Conservation (phyloP, 2,797 vertebrate species). For the Coluber constrictor region DNA sequence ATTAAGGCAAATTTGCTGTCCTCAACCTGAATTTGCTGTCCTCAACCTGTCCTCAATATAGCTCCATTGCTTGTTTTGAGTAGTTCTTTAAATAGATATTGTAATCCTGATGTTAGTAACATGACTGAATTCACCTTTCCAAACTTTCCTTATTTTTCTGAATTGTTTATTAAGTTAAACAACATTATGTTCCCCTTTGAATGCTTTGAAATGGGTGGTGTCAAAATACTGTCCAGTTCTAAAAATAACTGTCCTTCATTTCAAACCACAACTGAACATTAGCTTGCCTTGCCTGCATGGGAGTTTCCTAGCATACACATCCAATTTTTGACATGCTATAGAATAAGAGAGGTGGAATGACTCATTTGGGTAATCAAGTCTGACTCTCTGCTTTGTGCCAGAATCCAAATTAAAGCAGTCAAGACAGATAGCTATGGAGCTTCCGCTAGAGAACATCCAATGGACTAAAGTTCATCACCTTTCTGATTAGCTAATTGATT, state of each 20-base stretch:
- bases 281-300: not conserved
- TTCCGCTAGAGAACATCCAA: not conserved
- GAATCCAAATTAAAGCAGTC: not conserved
- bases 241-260: not conserved
- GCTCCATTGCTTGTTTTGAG: not conserved
- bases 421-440: not conserved
- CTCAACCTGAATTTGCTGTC: not conserved
- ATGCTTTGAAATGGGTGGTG: not conserved
- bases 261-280: not conserved
- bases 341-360: not conserved
- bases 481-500: not conserved
- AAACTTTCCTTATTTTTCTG: slow-evolving; percentile 8
- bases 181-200: not conserved
- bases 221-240: not conserved
- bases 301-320: not conserved
- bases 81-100: not conserved
- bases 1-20: not conserved
- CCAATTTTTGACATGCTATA: not conserved
- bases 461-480: not conserved
- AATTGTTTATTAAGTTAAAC: slow-evolving; percentile 1
- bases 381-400: not conserved
- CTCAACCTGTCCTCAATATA: no score
- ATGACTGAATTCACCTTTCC: slow-evolving; percentile 12
- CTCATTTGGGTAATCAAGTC: not conserved
- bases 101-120: slow-evolving; percentile 20